Conservation (phyloP, 1,140 invertebrate species). For the Linepithema humile region DNA sequence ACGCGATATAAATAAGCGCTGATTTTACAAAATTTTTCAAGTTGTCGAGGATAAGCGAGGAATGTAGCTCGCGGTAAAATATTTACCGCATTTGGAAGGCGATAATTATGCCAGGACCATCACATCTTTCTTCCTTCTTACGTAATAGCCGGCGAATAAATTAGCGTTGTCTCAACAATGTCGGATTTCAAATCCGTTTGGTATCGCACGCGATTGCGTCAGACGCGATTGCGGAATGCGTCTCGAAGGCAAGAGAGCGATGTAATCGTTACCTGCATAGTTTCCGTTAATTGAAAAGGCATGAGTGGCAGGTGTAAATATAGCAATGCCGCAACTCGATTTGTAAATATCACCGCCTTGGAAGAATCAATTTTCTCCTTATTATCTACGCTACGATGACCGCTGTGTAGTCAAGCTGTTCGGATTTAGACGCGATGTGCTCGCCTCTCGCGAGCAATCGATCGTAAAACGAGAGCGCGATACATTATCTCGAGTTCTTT, state of each 20-base stretch:
- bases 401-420: not conserved
- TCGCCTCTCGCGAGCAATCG: not conserved
- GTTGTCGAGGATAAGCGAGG: not conserved
- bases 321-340: constrained; percentile 42
- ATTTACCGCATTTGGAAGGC: constrained; percentile 22
- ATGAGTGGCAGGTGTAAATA: constrained; percentile 52
- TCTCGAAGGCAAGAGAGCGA: constrained; percentile 40
- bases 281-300: constrained; percentile 26
- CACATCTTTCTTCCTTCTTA: constrained; percentile 10
- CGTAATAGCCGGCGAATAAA: constrained; percentile 44
- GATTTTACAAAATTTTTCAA: not conserved
- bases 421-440: constrained; percentile 20
- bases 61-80: constrained; percentile 16
- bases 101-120: constrained; percentile 14
- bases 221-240: constrained; percentile 46
- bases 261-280: constrained; percentile 50
- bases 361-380: constrained; percentile 39
- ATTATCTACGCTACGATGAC: constrained; percentile 4
- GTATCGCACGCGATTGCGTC: constrained; percentile 39
- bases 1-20: not conserved
- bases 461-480: not conserved
- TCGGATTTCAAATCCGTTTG: constrained; percentile 33
- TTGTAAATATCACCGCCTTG: constrained; percentile 38
- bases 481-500: not conserved
- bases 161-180: constrained; percentile 42